A percentile compares a stretch with the other conserved stretches of the same genome.
Conservation (phyloP, 92 coral and sea anemone genomes). For the Palythoa heliodiscus region DNA sequence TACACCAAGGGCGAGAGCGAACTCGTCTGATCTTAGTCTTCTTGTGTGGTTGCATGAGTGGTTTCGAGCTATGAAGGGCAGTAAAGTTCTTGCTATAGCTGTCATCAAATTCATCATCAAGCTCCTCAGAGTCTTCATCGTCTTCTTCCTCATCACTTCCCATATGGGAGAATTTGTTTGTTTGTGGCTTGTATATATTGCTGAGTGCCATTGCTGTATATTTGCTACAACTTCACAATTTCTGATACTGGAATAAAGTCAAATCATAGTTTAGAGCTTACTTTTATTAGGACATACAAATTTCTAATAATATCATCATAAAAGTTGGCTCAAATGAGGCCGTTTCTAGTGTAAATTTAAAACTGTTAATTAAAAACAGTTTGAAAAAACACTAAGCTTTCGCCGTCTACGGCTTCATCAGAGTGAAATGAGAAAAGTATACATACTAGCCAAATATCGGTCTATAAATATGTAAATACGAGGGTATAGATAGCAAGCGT, state of each 20-base stretch:
- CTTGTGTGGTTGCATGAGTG: slow-evolving; percentile 61
- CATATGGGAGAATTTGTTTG: slow-evolving; percentile 84
- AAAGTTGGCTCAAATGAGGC: too few relatives aligned
- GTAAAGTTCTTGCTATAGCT: slow-evolving; percentile 60
- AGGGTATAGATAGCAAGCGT: too few relatives aligned
- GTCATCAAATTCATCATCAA: slow-evolving; percentile 79
- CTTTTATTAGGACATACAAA: too few relatives aligned
- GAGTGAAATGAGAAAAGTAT: too few relatives aligned
- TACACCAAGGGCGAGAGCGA: slow-evolving; percentile 86
- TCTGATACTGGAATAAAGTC: not conserved
- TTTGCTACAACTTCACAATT: not conserved
- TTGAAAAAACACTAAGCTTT: too few relatives aligned
- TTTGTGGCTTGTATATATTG: slow-evolving; percentile 91
- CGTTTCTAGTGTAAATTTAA: too few relatives aligned
- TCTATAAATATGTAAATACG: too few relatives aligned
- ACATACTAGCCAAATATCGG: too few relatives aligned
- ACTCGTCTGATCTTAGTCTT: slow-evolving; percentile 76
- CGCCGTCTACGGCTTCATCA: too few relatives aligned
- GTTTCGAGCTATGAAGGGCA: slow-evolving; percentile 66
- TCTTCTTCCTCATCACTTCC: slow-evolving; percentile 87
- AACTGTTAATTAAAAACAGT: too few relatives aligned
- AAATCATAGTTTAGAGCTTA: not conserved
- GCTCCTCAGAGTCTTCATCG: slow-evolving; percentile 72
- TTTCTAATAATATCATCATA: too few relatives aligned
- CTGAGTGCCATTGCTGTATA: slow-evolving; percentile 72